A percentile compares a stretch with the other conserved stretches of the same genome.
Conservation (phyloP, 2,113 vertebrate genomes). For the Crotalus horridus region DNA sequence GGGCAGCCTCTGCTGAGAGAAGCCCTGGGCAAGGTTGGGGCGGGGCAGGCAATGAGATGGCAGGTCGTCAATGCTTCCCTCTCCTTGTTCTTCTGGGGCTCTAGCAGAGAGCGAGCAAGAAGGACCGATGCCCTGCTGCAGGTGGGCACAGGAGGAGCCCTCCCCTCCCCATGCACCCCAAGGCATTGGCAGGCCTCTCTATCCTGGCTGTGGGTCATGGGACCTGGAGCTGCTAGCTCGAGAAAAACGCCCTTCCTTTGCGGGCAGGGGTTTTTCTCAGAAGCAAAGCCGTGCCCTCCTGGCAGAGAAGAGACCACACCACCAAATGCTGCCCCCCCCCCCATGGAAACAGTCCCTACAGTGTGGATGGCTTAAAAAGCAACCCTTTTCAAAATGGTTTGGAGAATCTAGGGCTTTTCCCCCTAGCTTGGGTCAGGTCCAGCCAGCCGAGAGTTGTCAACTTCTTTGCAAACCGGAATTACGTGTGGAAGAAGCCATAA, state of each 20-base stretch:
- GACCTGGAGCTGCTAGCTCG: not conserved
- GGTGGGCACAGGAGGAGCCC: not conserved
- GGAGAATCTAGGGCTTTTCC: not conserved
- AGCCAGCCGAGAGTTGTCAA: not conserved
- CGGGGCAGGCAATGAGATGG: not conserved
- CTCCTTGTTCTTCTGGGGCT: not conserved
- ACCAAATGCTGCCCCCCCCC: not conserved
- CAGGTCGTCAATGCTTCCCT: not conserved
- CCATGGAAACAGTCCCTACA: fast-evolving
- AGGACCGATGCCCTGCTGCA: not conserved
- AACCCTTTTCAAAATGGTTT: not conserved
- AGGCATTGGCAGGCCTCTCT: not conserved
- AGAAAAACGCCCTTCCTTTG: not conserved
- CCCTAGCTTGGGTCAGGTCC: not conserved
- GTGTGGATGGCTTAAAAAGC: not conserved
- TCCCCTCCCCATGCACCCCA: too few relatives aligned
- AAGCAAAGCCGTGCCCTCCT: not conserved
- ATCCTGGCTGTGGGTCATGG: not conserved
- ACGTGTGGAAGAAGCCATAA: not conserved
- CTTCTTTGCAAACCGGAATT: not conserved
- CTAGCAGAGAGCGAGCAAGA: not conserved
- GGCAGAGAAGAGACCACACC: not conserved
- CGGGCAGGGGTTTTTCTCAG: not conserved
- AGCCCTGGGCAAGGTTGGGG: not conserved
- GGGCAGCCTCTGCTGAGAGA: not conserved